Percentiles rank a stretch among this genome's conserved stretches.
phyloP scores from a whole-genome alignment of 2,113 vertebrate genomes.

The Eubucco bourcierii region DNA sequence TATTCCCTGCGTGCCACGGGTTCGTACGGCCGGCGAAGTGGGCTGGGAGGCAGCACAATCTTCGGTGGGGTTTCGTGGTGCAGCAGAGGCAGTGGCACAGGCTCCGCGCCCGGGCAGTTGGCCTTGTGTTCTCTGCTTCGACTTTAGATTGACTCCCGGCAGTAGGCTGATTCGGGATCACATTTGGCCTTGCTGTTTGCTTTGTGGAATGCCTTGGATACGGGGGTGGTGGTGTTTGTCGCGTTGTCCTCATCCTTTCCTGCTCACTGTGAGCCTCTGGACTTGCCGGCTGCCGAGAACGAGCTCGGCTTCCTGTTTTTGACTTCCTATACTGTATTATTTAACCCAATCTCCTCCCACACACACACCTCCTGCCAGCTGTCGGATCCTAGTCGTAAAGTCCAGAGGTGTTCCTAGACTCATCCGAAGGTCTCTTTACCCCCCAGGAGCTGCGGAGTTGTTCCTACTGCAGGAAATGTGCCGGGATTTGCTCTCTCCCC shows the following conservation, averaged over 20 bases:
- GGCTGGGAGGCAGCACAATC: neutral
- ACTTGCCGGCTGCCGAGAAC: neutral
- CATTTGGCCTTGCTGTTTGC: neutral
- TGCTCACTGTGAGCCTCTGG: neutral
- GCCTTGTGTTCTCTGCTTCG: neutral
- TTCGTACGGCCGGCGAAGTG: neutral
- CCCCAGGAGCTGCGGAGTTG: neutral
- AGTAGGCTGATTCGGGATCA: accelerated
- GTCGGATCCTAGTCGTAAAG: neutral
- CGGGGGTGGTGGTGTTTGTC: neutral
- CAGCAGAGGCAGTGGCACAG: neutral
- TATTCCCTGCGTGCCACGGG: neutral
- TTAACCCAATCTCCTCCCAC: neutral
- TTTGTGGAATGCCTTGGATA: neutral
- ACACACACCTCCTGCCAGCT: neutral
- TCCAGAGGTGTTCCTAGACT: neutral
- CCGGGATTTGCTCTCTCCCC: neutral
- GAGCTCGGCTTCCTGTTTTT: conserved; percentile 35
- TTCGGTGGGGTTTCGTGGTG: neutral
- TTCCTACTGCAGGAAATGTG: neutral
- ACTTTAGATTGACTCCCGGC: neutral
- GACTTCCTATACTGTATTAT: conserved; percentile 22
- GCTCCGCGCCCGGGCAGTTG: neutral
- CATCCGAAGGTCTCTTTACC: neutral
- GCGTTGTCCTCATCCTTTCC: neutral